These are phyloP conservation scores for Luperina nickerlii DNA, from an alignment of 2,888 invertebrate species.

Conservation along the genomic window DNA sequence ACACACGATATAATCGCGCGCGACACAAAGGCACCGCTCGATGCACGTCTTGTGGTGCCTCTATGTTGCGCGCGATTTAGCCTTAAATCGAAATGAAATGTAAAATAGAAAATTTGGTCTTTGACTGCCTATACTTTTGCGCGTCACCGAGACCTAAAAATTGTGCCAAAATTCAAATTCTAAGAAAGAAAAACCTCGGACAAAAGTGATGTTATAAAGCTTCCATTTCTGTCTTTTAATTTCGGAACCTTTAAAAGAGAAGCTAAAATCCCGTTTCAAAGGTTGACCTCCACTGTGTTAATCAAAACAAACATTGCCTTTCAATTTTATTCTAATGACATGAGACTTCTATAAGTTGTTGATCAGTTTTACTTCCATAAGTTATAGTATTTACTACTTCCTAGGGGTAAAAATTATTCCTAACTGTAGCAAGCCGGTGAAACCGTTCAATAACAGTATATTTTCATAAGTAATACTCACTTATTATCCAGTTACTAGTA, in stretches of 20 bases:
- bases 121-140: no score
- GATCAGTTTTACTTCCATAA: constrained; percentile 5
- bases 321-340: neutral
- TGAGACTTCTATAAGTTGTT: neutral
- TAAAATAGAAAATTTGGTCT: neutral
- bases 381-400: neutral
- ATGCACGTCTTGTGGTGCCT: no score
- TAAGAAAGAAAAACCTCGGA: neutral
- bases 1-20: no score
- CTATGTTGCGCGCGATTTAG: no score
- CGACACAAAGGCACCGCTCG: no score
- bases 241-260: neutral
- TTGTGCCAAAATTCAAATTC: neutral
- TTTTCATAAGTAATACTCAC: constrained; percentile 48
- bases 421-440: constrained; percentile 37
- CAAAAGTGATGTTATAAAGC: neutral
- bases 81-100: neutral
- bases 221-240: neutral
- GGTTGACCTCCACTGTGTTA: neutral
- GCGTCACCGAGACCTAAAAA: neutral
- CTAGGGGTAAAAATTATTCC: constrained; percentile 19
- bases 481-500: constrained; percentile 55
- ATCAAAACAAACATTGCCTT: neutral
- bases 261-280: neutral
- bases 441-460: constrained; percentile 39